Percentiles rank a stretch among this genome's conserved stretches.
These are phyloP conservation scores for Torymus aiolomorphi DNA, from an alignment of 2,888 invertebrate genomes.

Conservation along the genomic window DNA sequence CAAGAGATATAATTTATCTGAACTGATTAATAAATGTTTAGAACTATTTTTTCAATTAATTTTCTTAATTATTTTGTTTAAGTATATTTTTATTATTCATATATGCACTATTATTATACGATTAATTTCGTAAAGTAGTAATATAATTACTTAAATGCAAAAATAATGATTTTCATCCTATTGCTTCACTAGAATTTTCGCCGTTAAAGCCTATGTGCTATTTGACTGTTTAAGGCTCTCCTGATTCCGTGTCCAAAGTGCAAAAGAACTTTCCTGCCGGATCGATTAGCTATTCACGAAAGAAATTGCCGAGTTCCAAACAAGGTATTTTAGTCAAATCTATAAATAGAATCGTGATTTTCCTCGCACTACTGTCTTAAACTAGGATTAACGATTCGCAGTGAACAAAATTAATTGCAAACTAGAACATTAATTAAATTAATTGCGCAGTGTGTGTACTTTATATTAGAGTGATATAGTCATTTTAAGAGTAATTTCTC, in stretches of 20 bases:
- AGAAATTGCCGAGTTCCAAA: constrained; percentile 74
- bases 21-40: too few relatives aligned
- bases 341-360: constrained; percentile 34
- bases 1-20: too few relatives aligned
- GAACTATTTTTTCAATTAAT: too few relatives aligned
- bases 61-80: background rate
- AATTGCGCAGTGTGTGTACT: background rate
- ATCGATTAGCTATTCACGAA: constrained; percentile 81
- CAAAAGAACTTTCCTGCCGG: constrained; percentile 83
- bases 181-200: background rate
- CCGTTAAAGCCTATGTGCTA: background rate
- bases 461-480: background rate
- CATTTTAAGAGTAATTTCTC: background rate
- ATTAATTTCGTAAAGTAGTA: background rate
- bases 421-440: background rate
- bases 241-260: constrained; percentile 82
- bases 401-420: too few relatives aligned
- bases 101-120: too few relatives aligned
- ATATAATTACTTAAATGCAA: background rate
- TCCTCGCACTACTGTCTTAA: constrained; percentile 10
- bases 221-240: constrained; percentile 72
- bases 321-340: constrained; percentile 57
- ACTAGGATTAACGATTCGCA: background rate
- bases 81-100: too few relatives aligned
- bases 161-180: background rate